A percentile compares a stretch with the other conserved stretches of the same genome.
Evolutionary conservation across 1,140 invertebrate genomes (phyloP).

Genomic region (Subanguina moxae): DNA sequence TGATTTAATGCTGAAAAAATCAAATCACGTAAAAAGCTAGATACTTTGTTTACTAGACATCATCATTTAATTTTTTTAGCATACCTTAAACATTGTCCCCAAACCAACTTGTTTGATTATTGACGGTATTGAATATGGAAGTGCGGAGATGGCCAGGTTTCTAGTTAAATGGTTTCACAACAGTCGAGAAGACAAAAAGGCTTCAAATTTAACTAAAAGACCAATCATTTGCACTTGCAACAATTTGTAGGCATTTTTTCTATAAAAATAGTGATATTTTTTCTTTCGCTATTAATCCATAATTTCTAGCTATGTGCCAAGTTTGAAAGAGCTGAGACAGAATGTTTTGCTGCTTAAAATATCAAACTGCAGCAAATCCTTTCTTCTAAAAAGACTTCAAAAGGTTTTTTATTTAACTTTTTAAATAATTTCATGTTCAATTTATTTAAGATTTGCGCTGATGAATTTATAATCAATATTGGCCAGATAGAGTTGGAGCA

Average conservation of each 20-base stretch:
- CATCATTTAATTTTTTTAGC: conserved; percentile 1
- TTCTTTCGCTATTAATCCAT: no score
- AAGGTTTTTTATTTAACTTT: background rate
- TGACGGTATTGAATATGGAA: conserved; percentile 12
- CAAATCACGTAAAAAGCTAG: no score
- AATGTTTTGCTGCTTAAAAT: background rate
- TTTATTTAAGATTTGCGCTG: background rate
- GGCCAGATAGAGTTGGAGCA: background rate
- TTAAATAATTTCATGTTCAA: background rate
- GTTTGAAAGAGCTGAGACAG: conserved; percentile 10
- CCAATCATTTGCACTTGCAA: conserved; percentile 3
- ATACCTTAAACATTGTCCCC: background rate
- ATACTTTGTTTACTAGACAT: no score
- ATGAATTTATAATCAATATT: background rate
- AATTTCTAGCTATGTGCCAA: conserved; percentile 1
- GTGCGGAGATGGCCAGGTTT: conserved; percentile 16
- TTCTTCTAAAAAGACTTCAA: background rate
- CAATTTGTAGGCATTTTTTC: conserved; percentile 1
- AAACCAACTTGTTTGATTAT: conserved; percentile 20
- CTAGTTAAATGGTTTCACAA: background rate
- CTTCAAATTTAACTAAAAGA: background rate
- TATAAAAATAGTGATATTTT: no score
- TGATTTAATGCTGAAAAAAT: background rate
- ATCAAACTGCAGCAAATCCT: background rate
- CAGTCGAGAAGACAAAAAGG: background rate